Evolutionary conservation across 92 coral and sea anemone genomes (phyloP), one percentile per base, ranked within the genome.

Genomic region (Siderastrea radians): DNA sequence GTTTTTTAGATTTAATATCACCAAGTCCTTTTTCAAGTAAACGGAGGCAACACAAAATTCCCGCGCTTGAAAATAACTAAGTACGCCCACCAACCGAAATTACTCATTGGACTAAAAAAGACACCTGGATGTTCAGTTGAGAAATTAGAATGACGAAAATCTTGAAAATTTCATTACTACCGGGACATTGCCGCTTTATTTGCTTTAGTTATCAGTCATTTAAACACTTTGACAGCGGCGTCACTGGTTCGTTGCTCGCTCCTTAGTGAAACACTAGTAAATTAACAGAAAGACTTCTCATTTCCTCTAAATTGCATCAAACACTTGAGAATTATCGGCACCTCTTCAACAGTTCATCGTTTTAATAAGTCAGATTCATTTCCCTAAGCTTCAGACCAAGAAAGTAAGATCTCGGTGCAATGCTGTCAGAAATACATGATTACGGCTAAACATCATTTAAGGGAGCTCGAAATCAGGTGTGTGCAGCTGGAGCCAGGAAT

Each of bases 141-240:
- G 38, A 26, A 26, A 26, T 26, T 26, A 14, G 1, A 46, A 59
- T 77, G 16, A 59, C 54, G 53, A 77, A 6, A 26, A 78, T 64
- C 73, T 79, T 79, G n/a, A 64, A 59, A 75, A 59, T 47, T 49
- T 19, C 26, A 38, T 65, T 64, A 16, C 47, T 79, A 46, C 17
- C 49, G 16, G 83, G 14, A 51, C 62, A 19, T 38, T 12, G 55
- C 70, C 55, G 50, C 82, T 62, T 60, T 78, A 78, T 60, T 60
- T 49, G 59, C 47, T 14, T 48, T 60, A 45, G 10, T 5, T 49
- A 9, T 62, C 45, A 53, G 38, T 47, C 38, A n/a, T 73, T 61
- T 62, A 67, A 78, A 62, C 71, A 60, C 14, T 58, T 8, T 15
- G 57, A 78, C 72, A 78, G 82, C 51, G 46, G 13, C 11, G 38